Conservation (phyloP, 2,797 vertebrate genomes). For the Carduelis carduelis region DNA sequence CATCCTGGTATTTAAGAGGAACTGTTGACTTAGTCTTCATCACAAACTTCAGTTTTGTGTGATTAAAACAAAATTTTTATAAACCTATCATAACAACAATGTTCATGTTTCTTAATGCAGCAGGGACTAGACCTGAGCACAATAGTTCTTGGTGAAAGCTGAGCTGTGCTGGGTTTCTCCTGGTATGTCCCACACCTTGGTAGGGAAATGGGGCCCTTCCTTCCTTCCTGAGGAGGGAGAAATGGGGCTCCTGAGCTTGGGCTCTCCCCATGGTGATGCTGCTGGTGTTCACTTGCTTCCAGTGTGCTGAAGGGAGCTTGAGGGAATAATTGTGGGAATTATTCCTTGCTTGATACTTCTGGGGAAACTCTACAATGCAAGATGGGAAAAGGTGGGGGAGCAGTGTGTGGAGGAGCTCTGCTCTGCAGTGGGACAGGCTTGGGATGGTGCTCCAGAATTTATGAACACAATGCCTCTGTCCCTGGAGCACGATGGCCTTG, state of each 20-base stretch:
- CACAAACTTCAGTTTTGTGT: conserved; percentile 67
- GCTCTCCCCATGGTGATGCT: not conserved
- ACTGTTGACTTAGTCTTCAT: conserved; percentile 62
- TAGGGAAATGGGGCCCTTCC: not conserved
- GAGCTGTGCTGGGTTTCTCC: not conserved
- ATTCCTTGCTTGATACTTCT: not conserved
- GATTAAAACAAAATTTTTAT: conserved; percentile 66
- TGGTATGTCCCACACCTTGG: too few relatives aligned
- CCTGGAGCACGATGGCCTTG: not conserved
- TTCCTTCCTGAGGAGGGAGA: not conserved
- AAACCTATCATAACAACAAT: conserved; percentile 34
- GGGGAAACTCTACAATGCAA: not conserved
- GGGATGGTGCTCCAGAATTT: not conserved
- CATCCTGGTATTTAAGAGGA: conserved; percentile 62
- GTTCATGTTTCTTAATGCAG: conserved; percentile 37
- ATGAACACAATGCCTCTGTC: not conserved
- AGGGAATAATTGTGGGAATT: not conserved
- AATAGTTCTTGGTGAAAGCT: not conserved
- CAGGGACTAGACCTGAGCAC: not conserved
- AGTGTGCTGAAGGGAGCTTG: not conserved
- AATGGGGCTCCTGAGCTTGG: not conserved
- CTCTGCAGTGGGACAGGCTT: not conserved
- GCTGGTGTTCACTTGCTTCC: not conserved
- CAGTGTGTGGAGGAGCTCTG: not conserved
- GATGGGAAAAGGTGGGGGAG: not conserved